These are phyloP conservation scores for Drosophila sucinea DNA, from an alignment of 1,140 invertebrate genomes.

Conservation along the genomic window DNA sequence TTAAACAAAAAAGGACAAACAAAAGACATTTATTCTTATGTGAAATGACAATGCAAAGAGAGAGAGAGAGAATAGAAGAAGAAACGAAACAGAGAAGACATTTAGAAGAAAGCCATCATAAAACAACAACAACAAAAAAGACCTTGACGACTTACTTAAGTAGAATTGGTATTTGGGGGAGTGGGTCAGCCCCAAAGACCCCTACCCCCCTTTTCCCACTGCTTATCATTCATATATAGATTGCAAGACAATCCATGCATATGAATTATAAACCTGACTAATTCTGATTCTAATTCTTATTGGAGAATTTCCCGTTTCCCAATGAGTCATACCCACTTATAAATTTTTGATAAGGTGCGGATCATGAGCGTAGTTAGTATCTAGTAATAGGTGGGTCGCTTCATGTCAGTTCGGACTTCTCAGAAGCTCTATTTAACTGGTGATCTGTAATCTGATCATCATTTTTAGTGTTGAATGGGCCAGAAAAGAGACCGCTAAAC, in stretches of 20 bases:
- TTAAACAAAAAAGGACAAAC: not conserved
- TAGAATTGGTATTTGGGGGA: conserved; percentile 2
- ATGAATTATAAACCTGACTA: conserved; percentile 3
- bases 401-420: no score
- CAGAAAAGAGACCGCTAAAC: no score
- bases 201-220: not conserved
- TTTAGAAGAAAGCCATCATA: not conserved
- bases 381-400: not conserved
- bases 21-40: not conserved
- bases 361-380: not conserved
- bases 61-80: not conserved
- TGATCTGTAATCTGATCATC: no score
- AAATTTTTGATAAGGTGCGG: not conserved
- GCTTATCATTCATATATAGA: no score
- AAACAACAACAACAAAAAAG: conserved; percentile 1
- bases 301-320: conserved; percentile 1
- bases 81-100: not conserved
- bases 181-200: not conserved
- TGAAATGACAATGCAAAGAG: no score
- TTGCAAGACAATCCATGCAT: not conserved
- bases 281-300: not conserved
- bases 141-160: not conserved
- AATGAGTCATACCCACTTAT: not conserved
- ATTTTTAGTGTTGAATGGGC: no score
- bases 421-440: no score